Conservation (phyloP, 2,113 vertebrate species). For the Saimiri boliviensis region DNA sequence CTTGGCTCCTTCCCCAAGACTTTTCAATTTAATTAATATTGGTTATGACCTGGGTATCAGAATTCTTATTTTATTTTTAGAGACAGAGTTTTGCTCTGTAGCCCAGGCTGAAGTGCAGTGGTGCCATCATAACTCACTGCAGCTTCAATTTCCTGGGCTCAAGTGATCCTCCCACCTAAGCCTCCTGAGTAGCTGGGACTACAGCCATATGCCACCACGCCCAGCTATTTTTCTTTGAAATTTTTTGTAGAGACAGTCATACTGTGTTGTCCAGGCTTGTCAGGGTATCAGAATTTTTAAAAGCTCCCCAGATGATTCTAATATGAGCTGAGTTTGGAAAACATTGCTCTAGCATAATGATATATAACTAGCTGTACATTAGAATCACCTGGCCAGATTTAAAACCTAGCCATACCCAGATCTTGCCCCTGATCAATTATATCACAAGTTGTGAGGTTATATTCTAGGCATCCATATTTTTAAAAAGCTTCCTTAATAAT, state of each 20-base stretch:
- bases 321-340: neutral
- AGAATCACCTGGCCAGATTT: neutral
- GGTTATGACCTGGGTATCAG: neutral
- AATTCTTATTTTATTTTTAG: too few species aligned
- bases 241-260: too few species aligned
- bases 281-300: neutral
- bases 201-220: too few species aligned
- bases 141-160: too few species aligned
- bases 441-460: neutral
- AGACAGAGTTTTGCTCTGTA: too few species aligned
- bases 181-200: too few species aligned
- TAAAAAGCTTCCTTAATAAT: neutral
- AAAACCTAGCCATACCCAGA: neutral
- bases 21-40: neutral
- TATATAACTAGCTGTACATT: neutral
- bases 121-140: too few species aligned
- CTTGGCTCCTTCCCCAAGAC: neutral
- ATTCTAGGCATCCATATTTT: neutral
- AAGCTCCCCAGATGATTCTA: neutral
- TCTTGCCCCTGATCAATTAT: neutral
- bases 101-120: too few species aligned
- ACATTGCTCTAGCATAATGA: neutral
- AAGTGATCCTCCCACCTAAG: too few species aligned
- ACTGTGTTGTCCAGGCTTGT: neutral
- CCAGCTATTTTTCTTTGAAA: too few species aligned